Base-by-base conservation (phyloP, 2,113 vertebrate genomes). In the Sphyrna mokarran region DNA sequence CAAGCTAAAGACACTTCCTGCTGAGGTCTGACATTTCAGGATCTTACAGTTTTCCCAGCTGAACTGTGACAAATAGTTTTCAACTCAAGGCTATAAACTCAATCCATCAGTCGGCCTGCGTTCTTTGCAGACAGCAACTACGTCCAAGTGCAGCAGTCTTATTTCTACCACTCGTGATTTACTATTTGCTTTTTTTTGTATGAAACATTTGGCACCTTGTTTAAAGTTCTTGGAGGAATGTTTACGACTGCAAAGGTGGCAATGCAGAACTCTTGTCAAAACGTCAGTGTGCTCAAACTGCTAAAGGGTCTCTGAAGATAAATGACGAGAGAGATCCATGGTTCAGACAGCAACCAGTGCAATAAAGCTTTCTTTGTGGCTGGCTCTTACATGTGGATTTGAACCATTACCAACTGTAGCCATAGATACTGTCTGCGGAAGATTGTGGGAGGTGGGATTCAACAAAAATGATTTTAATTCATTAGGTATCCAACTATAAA, bases 161-260 rank as follows among this genome's bases (percentile, higher is more conserved):
- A 94, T 93, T 93, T 93, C 61, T 93, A 37, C 90, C 37, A 54
- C 26, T 95, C 29, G 68, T 95, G 94, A 95, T 72, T 95, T 95
- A 54, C 69, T 95, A 54, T 72, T 26, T 72, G 37, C 66, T 94
- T 76, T n/a, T n/a, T 70, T 70, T 94, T 26, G 37, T 68, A 68
- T 94, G 93, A 68, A 94, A 68, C 66, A 94, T 94, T 94, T 95
- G 93, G 23, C 93, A 95, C 22, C 37, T 48, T 95, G 63, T 95
- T 43, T 37, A 72, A 95, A 70, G 69, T 13, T 76, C 23, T 29
- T 26, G 66, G 37, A 95, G 69, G 94, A 54, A 95, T 33, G 68
- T 76, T 95, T 72, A 72, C 3, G 40, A 54, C 68, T 72, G 94
- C 68, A 95, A 54, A 72, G 68, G 69, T 76, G 69, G 37, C 22